Base-by-base conservation (phyloP, 2,888 invertebrate genomes). In the Beris morrisii region DNA sequence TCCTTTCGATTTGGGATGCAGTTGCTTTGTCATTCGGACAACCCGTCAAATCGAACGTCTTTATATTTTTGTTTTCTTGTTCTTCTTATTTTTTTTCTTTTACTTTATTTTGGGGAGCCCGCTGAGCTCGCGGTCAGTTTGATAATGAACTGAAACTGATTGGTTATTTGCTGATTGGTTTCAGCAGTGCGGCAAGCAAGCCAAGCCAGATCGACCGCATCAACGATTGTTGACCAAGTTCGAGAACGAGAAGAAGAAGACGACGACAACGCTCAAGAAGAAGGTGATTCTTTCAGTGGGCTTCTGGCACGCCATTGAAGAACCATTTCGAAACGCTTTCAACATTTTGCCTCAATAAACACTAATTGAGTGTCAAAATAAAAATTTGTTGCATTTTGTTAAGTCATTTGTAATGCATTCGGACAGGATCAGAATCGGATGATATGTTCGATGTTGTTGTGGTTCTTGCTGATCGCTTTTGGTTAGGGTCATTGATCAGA, bases 281-380 rank as follows among this genome's bases (percentile, higher is more conserved):
- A 38, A 7, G 38, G 38, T 38, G 38, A 38, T 38, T 38, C 9
- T 52, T 22, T 52, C 9, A 9, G 28, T 52, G 52, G 28, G 52
- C 52, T 52, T 52, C 52, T 52, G 52, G 15, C 13, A 38, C 43
- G 56, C 56, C 38, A 15, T 43, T 22, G 22, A 22, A n/a, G 38
- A 43, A 56, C 31, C 58, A n/a, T 58, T 58, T 58, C 45, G 45
- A 58, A 58, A 58, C 28, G 58, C 58, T 58, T 46, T 9, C 13
- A 45, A 45, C 58, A 58, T 61, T 61, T 61, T 61, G 52, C 61
- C 52, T 61, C 61, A 61, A 61, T 61, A 61, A 61, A 61, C 52
- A 61, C 61, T 61, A 61, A 61, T 61, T 61, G 52, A 52, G 61
- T 61, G 61, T 61, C 61, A 61, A 61, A 61, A 61, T 61, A 61